Evolutionary conservation across 2,888 invertebrate genomes (phyloP), one percentile per base, ranked within the genome.

Genomic region (Aporophyla lueneburgensis): DNA sequence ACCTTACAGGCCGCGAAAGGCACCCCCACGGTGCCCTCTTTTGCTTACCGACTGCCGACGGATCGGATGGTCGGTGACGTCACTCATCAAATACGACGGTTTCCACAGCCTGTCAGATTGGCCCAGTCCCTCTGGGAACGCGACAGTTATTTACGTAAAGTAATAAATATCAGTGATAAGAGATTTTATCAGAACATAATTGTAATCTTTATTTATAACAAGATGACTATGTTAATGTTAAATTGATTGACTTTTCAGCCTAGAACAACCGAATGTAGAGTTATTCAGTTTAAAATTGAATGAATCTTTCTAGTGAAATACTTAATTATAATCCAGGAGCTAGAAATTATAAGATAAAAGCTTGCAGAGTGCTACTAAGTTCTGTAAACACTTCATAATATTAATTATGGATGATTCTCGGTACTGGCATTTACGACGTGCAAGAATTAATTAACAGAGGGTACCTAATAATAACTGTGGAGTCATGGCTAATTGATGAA

Each of bases 331-430:
- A 33, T 49, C 5, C 19, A n/a, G 1, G 12, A 27, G 14, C 3
- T 69, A 14, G 21, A 27, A 65, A 21, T 43, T 0, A 40, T 40
- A 4, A 19, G 5, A 27, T 27, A 46, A 69, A 46, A 46, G 5
- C 69, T 27, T 21, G 24, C 43, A 3, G 21, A 69, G 67, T n/a
- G n/a, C 67, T 69, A 16, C 66, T 27, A 16, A 27, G 46, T 67
- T 33, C 16, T 70, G 27, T 67, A 70, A 66, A 70, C 67, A 46
- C 46, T 16, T 10, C 3, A n/a, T 10, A 27, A n/a, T 16, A 27
- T n/a, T 46, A 67, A 43, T 27, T 66, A 27, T 16, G 27, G 27
- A 66, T 66, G 14, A 16, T 68, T 68, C 40, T 40, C n/a, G n/a
- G 58, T 40, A 43, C 27, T 43, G 43, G 24, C 43, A 21, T 7